These are phyloP conservation scores for Neoascia interrupta DNA, from an alignment of 2,888 invertebrate genomes.

Conservation along the genomic window DNA sequence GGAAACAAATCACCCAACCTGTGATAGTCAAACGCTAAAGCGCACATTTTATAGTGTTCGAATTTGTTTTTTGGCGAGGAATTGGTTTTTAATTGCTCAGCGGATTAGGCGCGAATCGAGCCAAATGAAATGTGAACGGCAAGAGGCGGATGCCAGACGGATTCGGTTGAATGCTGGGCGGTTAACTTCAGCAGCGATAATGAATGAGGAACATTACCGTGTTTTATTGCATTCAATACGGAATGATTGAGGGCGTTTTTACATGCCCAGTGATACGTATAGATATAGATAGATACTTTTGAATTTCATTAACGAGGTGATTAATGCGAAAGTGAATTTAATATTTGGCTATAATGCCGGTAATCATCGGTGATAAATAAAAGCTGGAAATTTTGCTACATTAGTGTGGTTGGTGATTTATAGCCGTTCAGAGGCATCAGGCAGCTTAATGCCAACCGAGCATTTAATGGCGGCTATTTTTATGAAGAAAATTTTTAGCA, in stretches of 20 bases:
- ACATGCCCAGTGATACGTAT: slow-evolving; percentile 7
- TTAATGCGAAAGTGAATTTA: slow-evolving; percentile 67
- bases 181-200: slow-evolving; percentile 22
- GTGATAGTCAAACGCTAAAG: slow-evolving; percentile 47
- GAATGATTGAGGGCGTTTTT: slow-evolving; percentile 61
- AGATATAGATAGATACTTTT: slow-evolving; percentile 33
- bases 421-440: too few relatives aligned
- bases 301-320: slow-evolving; percentile 61
- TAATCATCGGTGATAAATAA: slow-evolving; percentile 60
- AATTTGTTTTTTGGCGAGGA: slow-evolving; percentile 51
- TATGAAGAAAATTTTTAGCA: too few relatives aligned
- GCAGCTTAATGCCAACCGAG: too few relatives aligned
- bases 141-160: slow-evolving; percentile 19
- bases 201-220: slow-evolving; percentile 59
- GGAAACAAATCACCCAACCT: slow-evolving; percentile 66
- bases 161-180: slow-evolving; percentile 24
- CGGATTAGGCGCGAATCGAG: slow-evolving; percentile 63
- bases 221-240: slow-evolving; percentile 64
- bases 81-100: slow-evolving; percentile 67
- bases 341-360: slow-evolving; percentile 56
- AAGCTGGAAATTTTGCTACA: slow-evolving; percentile 40
- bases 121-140: slow-evolving; percentile 35
- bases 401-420: slow-evolving; percentile 38
- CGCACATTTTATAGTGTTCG: slow-evolving; percentile 56
- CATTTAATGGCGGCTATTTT: too few relatives aligned